A percentile compares a stretch with the other conserved stretches of the same genome.
Conservation (phyloP, 2,888 invertebrate genomes). For the Elgonia sp. region DNA sequence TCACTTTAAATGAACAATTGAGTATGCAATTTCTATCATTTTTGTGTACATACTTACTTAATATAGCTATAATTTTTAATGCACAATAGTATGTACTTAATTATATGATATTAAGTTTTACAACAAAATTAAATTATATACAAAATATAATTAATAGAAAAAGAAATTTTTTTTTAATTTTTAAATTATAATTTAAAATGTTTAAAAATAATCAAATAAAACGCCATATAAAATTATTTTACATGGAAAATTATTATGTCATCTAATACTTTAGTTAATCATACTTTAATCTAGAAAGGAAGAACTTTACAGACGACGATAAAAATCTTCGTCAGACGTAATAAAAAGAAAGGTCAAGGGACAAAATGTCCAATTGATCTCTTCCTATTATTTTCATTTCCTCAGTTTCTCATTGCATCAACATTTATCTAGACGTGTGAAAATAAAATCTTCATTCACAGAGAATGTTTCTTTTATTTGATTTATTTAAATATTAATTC, state of each 20-base stretch:
- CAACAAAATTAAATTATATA: no score
- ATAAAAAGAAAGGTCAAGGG: conserved; percentile 30
- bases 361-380: conserved; percentile 14
- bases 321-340: conserved; percentile 13
- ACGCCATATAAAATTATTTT: not conserved
- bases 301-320: conserved; percentile 1
- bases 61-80: not conserved
- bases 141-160: no score
- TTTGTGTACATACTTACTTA: not conserved
- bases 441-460: not conserved
- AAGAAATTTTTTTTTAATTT: not conserved
- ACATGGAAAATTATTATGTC: not conserved
- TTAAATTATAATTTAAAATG: not conserved
- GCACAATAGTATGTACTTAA: not conserved
- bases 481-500: not conserved
- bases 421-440: not conserved
- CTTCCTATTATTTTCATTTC: conserved; percentile 1
- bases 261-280: not conserved
- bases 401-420: not conserved
- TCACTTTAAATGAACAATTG: conserved; percentile 15
- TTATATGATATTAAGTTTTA: not conserved
- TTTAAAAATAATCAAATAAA: no score
- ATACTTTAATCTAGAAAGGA: conserved; percentile 18
- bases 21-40: not conserved
- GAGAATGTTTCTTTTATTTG: not conserved